Evolutionary conservation across 2,888 invertebrate species (phyloP), one percentile per base, ranked within the genome.

Genomic region (Phalera bucephala): DNA sequence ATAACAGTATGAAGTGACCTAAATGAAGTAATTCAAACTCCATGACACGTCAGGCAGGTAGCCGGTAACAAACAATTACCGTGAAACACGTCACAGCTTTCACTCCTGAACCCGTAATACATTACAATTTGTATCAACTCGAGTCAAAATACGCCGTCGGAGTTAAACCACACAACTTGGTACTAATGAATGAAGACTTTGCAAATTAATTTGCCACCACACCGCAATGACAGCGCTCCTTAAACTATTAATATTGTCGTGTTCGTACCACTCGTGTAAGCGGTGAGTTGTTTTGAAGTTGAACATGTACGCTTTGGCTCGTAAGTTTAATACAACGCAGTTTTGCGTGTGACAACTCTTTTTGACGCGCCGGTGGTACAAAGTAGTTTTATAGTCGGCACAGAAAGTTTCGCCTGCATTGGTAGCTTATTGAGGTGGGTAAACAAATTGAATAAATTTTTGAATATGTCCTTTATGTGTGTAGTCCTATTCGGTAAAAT

Each of bases 101-200:
- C 48, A 51, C 45, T 59, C 56, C 36, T n/a, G 43, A 46, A 43
- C 49, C 51, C 49, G 42, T 55, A 55, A 57, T 59, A 66, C 65
- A 64, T 68, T 60, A 64, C 64, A 67, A 65, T 64, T 56, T 54
- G 59, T 59, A 60, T 48, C 15, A 59, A 64, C 58, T 59, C 48
- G 31, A 39, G 41, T 42, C 36, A 43, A 40, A n/a, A n/a, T 42
- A 29, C 43, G 49, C 51, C 56, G 58, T 60, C 65, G 62, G 73
- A 78, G 63, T 77, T 70, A 62, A 62, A 56, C 70, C 71, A 62
- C 66, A 63, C 62, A 71, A 77, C 69, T 75, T 72, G 52, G 59
- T 51, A 57, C 61, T 76, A 79, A 76, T 78, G 72, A 77, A 80
- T 77, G 71, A 73, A 74, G 72, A 72, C 72, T 80, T 78, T 53